Evolutionary conservation across 2,113 vertebrate genomes (phyloP).

Genomic region (Epinephelus fuscoguttatus): DNA sequence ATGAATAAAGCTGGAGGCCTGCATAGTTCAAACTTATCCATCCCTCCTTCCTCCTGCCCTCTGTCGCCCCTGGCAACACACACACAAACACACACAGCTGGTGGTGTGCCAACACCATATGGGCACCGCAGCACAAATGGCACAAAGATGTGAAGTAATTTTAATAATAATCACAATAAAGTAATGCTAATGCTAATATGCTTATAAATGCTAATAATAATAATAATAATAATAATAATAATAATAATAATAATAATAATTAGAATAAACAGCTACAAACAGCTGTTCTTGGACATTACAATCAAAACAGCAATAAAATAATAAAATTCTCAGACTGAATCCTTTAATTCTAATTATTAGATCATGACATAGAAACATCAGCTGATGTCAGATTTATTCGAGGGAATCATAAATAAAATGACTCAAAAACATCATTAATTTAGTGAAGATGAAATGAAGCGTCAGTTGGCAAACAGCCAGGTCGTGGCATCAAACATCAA

Average conservation of each 20-base stretch:
- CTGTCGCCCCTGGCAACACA: conserved; percentile 52
- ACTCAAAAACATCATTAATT: neutral
- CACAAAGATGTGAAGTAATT: conserved; percentile 48
- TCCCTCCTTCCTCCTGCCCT: conserved; percentile 62
- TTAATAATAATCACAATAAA: conserved; percentile 51
- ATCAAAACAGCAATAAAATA: neutral
- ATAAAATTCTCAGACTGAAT: neutral
- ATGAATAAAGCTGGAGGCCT: conserved; percentile 61
- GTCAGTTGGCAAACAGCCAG: neutral
- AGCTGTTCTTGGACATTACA: neutral
- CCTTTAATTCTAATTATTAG: neutral
- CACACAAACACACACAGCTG: conserved; percentile 44
- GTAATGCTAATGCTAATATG: neutral
- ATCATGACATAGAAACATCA: neutral
- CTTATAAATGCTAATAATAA: no score
- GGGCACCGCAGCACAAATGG: conserved; percentile 45
- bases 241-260: neutral
- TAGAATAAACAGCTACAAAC: conserved; percentile 13
- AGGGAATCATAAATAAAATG: neutral
- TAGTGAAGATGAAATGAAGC: neutral
- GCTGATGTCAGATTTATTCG: neutral
- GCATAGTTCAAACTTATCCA: conserved; percentile 44
- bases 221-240: neutral
- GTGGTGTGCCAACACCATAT: conserved; percentile 69
- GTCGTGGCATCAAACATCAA: neutral